phyloP scores from a whole-genome alignment of 2,113 vertebrate species.

The Microtus richardsoni region DNA sequence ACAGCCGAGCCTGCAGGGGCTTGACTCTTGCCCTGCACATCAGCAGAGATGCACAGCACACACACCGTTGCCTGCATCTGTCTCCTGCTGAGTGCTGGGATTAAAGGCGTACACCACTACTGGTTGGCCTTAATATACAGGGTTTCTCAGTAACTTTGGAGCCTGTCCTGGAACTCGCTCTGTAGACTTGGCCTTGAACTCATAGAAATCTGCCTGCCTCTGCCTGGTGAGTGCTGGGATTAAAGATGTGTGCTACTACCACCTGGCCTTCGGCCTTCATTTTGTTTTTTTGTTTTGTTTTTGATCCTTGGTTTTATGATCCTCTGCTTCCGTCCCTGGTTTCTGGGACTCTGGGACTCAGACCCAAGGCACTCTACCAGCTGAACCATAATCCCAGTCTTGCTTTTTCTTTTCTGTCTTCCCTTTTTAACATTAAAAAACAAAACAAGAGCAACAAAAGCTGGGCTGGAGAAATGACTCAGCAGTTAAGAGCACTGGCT shows the following conservation, averaged over 20 bases:
- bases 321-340: not conserved
- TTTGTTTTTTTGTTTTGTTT: too few relatives aligned
- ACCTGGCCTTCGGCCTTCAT: not conserved
- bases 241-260: not conserved
- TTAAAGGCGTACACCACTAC: too few relatives aligned
- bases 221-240: not conserved
- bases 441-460: too few relatives aligned
- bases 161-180: not conserved
- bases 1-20: not conserved
- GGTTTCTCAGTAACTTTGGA: not conserved
- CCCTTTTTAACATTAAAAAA: not conserved
- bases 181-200: not conserved
- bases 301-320: not conserved
- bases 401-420: not conserved
- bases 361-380: not conserved
- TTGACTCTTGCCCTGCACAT: not conserved
- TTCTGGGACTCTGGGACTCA: not conserved
- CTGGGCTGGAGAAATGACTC: too few relatives aligned
- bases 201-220: not conserved
- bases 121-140: not conserved
- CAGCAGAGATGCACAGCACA: not conserved
- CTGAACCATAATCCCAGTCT: not conserved
- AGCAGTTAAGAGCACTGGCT: too few relatives aligned
- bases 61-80: not conserved
- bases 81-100: too few relatives aligned